Conservation (phyloP, 2,113 vertebrate genomes). For the Boulengeromyrus knoepffleri region DNA sequence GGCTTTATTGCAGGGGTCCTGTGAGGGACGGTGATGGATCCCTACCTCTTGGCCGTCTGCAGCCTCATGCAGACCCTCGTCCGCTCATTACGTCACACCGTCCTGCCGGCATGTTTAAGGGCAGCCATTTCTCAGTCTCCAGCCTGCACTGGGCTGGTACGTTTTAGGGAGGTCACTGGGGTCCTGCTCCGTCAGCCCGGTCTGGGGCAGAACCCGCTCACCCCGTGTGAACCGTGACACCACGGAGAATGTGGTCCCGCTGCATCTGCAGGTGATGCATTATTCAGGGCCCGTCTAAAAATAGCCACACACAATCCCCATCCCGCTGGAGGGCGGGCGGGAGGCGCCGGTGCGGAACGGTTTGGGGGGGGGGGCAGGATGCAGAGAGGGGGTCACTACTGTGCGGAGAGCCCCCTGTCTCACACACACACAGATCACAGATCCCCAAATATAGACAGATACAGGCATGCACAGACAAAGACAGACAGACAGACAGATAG, state of each 20-base stretch:
- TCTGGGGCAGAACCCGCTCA: not conserved
- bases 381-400: not conserved
- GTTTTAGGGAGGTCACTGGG: not conserved
- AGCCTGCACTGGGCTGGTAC: not conserved
- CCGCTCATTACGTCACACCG: not conserved
- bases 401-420: not conserved
- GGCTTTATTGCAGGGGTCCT: not conserved
- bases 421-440: not conserved
- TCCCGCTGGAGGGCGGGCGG: constrained; percentile 17
- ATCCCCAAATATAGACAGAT: not conserved
- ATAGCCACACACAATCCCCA: constrained; percentile 42
- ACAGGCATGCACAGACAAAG: constrained; percentile 22
- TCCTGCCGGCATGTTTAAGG: not conserved
- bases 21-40: not conserved
- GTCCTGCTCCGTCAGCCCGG: not conserved
- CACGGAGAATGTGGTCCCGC: not conserved
- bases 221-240: not conserved
- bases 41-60: not conserved
- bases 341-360: not conserved
- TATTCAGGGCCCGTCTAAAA: constrained; percentile 57
- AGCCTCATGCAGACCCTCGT: not conserved
- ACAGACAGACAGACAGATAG: not conserved
- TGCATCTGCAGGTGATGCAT: constrained; percentile 49
- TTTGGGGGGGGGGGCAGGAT: not conserved
- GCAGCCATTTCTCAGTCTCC: not conserved